Evolutionary conservation across 2,113 vertebrate genomes (phyloP), one percentile per base, ranked within the genome.

Genomic region (Pantherophis guttatus): DNA sequence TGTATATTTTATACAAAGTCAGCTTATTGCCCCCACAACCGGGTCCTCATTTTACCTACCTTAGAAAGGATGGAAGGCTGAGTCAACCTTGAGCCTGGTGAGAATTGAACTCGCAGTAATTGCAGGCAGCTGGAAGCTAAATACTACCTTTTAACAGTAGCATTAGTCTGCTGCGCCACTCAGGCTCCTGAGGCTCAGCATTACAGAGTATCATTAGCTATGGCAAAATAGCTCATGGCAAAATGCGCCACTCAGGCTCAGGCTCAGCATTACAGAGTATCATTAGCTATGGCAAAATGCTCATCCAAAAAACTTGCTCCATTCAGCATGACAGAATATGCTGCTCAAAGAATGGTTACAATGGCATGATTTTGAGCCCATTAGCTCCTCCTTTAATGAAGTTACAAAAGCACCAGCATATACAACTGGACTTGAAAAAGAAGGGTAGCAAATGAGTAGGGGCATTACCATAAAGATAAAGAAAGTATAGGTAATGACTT

Each of bases 401-500:
- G 65, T 75, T 7, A 91, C 12, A 89, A 88, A 93, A 48, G 90
- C 19, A 3, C 90, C 91, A 94, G 91, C 50, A 94, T 0, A 7
- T 23, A 89, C 53, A 75, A 5, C 24, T 0, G 0, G 33, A 94
- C 87, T 93, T 94, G 94, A 93, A 95, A 75, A 95, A 57, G 75
- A 3, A 96, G 90, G 65, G 1, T 39, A 90, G 94, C 94, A 95
- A 96, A 89, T 1, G 91, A 95, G 95, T 4, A 0, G 96, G 91
- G 94, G 62, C 62, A 59, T 89, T 93, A 95, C 95, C 93, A 92
- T 24, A 4, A 53, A n/a, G 57, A 2, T 94, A 44, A 91, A 92
- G 92, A 87, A 91, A 55, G 59, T 87, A 93, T 59, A 91, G 92
- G 88, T 95, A 85, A 94, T 62, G 91, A 53, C 94, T 97, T 96